Percentiles rank a stretch among this genome's conserved stretches.
Evolutionary conservation across 2,797 vertebrate genomes (phyloP).

Genomic region (Gallinago nigripennis): DNA sequence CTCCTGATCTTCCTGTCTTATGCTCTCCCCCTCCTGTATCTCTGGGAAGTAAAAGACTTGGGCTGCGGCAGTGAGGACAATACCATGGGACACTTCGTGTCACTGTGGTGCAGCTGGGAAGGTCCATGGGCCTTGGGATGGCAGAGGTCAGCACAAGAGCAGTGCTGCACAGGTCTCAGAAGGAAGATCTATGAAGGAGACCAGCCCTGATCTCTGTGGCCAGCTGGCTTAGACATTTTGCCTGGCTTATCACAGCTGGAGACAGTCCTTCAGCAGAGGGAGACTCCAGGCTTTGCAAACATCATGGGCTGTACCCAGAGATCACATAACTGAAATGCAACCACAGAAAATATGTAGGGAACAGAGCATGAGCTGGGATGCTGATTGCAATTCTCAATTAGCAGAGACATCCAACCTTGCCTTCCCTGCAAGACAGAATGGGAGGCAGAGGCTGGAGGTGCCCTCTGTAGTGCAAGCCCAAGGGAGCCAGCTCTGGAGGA

Average conservation of each 20-base stretch:
- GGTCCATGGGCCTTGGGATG: background rate
- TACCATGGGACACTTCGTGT: background rate
- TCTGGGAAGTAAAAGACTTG: background rate
- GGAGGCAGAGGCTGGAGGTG: background rate
- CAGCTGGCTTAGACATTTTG: background rate
- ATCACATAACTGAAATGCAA: background rate
- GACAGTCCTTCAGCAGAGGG: background rate
- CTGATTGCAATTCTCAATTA: background rate
- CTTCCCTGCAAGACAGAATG: background rate
- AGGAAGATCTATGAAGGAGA: background rate
- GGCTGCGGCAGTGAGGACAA: background rate
- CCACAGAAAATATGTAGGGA: background rate
- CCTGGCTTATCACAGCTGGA: background rate
- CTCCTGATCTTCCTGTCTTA: background rate
- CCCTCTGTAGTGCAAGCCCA: background rate
- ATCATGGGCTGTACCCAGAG: background rate
- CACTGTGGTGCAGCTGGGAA: fast-evolving
- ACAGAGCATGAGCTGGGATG: fast-evolving
- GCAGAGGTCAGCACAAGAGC: background rate
- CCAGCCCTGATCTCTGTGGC: background rate
- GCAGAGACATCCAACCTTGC: background rate
- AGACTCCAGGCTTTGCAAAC: background rate
- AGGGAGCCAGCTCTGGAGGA: background rate
- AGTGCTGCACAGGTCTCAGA: background rate
- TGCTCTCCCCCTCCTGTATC: background rate